Percentiles rank a stretch among this genome's conserved stretches.
These are phyloP conservation scores for Furcifer pardalis DNA, from an alignment of 2,797 vertebrate genomes.

Conservation along the genomic window DNA sequence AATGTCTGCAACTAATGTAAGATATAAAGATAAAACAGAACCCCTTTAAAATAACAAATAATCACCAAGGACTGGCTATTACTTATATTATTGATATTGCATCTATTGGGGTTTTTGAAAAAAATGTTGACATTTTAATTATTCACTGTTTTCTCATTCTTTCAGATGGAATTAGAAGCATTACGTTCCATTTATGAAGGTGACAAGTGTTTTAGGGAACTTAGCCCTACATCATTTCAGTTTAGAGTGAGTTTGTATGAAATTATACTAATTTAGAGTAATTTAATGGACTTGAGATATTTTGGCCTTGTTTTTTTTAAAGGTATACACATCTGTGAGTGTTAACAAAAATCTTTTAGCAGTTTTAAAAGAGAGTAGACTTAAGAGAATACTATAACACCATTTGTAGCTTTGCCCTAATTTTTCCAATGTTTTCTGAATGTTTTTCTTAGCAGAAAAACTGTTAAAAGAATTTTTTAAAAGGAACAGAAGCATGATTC, in stretches of 20 bases:
- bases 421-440: neutral
- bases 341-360: too few relatives aligned
- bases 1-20: neutral
- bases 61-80: neutral
- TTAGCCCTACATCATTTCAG: constrained; percentile 91
- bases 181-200: constrained; percentile 97
- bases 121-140: neutral
- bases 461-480: neutral
- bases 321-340: neutral
- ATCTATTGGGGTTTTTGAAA: too few relatives aligned
- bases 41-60: neutral
- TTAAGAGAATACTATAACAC: too few relatives aligned
- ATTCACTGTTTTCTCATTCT: neutral
- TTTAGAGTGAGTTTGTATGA: constrained; percentile 84
- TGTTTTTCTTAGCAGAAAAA: neutral
- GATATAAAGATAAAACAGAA: neutral
- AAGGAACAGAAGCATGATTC: neutral
- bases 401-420: too few relatives aligned
- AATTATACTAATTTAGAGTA: neutral
- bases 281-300: neutral
- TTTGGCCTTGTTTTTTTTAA: neutral
- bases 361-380: too few relatives aligned
- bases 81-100: neutral
- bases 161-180: constrained; percentile 96
- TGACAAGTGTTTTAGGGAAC: constrained; percentile 92